Conservation (phyloP, 2,113 vertebrate species). For the Engystomops pustulosus region DNA sequence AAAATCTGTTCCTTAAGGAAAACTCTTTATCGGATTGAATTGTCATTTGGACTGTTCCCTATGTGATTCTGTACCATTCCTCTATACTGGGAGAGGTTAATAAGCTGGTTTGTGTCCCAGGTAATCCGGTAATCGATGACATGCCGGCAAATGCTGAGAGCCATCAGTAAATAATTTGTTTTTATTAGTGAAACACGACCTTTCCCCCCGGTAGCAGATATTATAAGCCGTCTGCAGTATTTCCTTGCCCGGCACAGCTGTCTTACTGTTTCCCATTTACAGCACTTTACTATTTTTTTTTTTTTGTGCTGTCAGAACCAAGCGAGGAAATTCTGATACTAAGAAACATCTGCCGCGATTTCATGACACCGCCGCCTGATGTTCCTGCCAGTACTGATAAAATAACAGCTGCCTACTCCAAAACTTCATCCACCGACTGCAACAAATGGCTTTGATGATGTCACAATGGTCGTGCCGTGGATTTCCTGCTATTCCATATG, state of each 20-base stretch:
- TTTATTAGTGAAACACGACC: constrained; percentile 51
- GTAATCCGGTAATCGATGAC: neutral
- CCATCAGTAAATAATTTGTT: constrained; percentile 55
- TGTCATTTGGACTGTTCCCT: neutral
- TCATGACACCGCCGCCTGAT: constrained; percentile 69
- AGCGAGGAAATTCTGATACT: constrained; percentile 70
- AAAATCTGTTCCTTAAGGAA: too few relatives aligned
- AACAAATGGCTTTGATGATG: constrained; percentile 42
- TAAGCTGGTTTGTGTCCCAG: neutral
- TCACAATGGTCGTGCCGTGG: constrained; percentile 30
- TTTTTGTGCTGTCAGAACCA: constrained; percentile 63
- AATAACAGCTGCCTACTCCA: constrained; percentile 63
- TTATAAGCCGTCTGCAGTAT: constrained; percentile 59
- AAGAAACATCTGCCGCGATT: constrained; percentile 73
- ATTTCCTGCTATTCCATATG: constrained; percentile 45
- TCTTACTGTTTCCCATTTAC: constrained; percentile 63
- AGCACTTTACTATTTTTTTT: constrained; percentile 8
- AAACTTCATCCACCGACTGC: constrained; percentile 54
- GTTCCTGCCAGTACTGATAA: constrained; percentile 68
- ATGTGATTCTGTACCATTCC: neutral
- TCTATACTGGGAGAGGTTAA: neutral
- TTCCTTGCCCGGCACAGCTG: constrained; percentile 61
- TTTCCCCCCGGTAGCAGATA: constrained; percentile 55
- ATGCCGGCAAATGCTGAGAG: neutral
- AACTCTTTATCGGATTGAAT: too few relatives aligned